These are phyloP conservation scores for Ophraella communa DNA, from an alignment of 2,888 invertebrate genomes.

Conservation along the genomic window DNA sequence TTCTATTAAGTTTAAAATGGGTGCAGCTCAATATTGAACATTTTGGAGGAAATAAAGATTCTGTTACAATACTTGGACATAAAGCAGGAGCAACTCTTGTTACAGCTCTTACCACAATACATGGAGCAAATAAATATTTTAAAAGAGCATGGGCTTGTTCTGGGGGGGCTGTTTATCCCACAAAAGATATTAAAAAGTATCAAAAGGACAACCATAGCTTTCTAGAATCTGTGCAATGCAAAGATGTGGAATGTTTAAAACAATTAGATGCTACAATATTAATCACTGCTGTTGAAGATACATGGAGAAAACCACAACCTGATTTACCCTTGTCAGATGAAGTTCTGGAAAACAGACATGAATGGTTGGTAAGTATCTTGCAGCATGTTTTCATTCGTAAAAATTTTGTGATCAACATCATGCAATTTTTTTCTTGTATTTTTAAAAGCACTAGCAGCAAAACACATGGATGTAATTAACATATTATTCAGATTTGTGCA, in stretches of 20 bases:
- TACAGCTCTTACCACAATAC: slow-evolving; percentile 71
- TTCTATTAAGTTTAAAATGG: slow-evolving; percentile 79
- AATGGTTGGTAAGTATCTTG: slow-evolving; percentile 67
- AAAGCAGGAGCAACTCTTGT: slow-evolving; percentile 83
- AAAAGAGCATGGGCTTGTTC: slow-evolving; percentile 81
- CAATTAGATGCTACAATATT: slow-evolving; percentile 65
- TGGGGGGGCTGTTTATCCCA: slow-evolving; percentile 76
- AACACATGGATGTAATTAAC: neutral
- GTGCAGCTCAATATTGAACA: slow-evolving; percentile 80
- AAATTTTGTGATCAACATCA: neutral
- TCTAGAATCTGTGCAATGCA: slow-evolving; percentile 61
- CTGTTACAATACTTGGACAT: slow-evolving; percentile 85
- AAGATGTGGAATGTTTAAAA: slow-evolving; percentile 66
- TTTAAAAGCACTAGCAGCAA: no score
- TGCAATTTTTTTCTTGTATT: no score
- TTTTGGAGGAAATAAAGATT: slow-evolving; percentile 81
- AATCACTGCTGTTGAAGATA: slow-evolving; percentile 73
- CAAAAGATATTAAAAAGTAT: slow-evolving; percentile 66
- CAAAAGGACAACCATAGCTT: slow-evolving; percentile 69
- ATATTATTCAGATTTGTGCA: neutral
- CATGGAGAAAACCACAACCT: slow-evolving; percentile 70
- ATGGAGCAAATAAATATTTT: slow-evolving; percentile 71
- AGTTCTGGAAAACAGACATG: slow-evolving; percentile 66
- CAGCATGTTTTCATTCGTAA: neutral
- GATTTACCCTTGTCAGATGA: slow-evolving; percentile 64